phyloP scores from a whole-genome alignment of 2,888 invertebrate species.

The Andrena praecox region DNA sequence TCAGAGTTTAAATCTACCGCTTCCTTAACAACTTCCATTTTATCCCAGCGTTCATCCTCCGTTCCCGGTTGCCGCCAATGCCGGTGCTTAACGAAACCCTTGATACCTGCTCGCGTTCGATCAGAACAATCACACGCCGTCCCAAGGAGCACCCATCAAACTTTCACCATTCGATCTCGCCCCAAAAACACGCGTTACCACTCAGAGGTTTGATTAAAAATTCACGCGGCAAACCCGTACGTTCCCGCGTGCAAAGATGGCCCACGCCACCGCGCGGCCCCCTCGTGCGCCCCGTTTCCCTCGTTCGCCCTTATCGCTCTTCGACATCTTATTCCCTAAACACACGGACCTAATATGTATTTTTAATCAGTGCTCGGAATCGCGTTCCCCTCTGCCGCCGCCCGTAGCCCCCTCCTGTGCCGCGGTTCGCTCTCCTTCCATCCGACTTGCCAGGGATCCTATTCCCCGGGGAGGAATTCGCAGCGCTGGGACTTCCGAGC shows the following conservation, averaged over 20 bases:
- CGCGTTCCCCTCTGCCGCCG: constrained; percentile 34
- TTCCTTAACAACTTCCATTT: background rate
- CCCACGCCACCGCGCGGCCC: background rate
- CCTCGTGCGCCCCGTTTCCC: constrained; percentile 23
- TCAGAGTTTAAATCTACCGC: background rate
- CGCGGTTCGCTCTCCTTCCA: constrained; percentile 36
- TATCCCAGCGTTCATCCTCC: background rate
- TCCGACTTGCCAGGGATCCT: constrained; percentile 57
- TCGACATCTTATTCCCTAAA: constrained; percentile 69
- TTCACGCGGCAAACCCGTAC: constrained; percentile 15
- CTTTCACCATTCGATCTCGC: constrained; percentile 46
- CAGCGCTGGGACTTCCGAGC: constrained; percentile 50
- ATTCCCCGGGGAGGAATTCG: constrained; percentile 67
- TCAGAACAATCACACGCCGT: background rate
- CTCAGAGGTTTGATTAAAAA: constrained; percentile 37
- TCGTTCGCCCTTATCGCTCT: constrained; percentile 44
- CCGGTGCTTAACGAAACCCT: constrained; percentile 3
- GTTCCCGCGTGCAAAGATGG: constrained; percentile 39
- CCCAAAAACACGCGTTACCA: constrained; percentile 51
- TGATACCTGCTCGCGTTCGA: background rate
- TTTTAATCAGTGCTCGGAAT: constrained; percentile 77
- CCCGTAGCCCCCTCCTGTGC: background rate
- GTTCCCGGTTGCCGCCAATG: background rate
- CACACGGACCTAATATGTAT: constrained; percentile 75
- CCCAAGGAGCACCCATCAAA: constrained; percentile 17